Conservation (phyloP, 2,797 vertebrate genomes). For the Gallinago nigripennis region DNA sequence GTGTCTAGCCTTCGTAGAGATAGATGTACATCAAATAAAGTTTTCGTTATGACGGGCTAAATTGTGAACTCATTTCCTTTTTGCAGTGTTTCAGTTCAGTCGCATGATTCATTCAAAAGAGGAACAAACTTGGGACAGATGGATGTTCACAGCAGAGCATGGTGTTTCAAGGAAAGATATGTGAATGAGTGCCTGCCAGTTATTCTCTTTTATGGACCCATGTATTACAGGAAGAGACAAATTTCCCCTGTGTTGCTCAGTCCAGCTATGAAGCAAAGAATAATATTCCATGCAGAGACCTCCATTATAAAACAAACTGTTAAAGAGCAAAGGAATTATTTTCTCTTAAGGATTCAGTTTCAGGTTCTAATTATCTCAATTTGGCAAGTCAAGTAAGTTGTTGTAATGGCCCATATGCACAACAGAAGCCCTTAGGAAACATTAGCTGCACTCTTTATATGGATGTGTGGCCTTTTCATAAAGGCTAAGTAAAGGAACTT, state of each 20-base stretch:
- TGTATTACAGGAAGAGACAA: background rate
- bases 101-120: background rate
- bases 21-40: background rate
- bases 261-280: background rate
- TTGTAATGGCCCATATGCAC: background rate
- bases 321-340: background rate
- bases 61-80: background rate
- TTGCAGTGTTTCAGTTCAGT: background rate
- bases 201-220: background rate
- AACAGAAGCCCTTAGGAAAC: background rate
- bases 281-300: background rate
- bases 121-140: background rate
- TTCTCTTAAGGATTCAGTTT: background rate
- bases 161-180: background rate
- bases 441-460: background rate
- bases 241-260: background rate
- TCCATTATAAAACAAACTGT: background rate
- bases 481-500: background rate
- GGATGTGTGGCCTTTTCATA: background rate
- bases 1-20: background rate
- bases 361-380: background rate
- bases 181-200: background rate
- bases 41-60: background rate
- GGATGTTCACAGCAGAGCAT: background rate
- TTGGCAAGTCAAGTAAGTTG: background rate